phyloP scores from a whole-genome alignment of 2,888 invertebrate species.

The Mythimna impura region DNA sequence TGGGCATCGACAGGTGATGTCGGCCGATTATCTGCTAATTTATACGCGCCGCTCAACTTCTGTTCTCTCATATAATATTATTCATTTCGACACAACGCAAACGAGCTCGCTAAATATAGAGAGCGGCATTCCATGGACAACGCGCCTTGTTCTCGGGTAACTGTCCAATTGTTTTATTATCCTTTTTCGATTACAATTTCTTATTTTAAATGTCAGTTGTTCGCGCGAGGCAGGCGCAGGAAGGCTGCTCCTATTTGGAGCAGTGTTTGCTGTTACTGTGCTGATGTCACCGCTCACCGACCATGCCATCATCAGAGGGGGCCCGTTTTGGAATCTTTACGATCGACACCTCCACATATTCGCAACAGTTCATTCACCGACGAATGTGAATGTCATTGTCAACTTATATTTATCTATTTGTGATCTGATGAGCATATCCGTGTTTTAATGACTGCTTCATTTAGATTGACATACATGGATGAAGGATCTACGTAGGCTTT shows the following conservation, averaged over 20 bases:
- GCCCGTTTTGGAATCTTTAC: conserved; percentile 87
- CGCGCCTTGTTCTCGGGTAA: conserved; percentile 79
- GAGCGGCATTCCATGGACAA: conserved; percentile 82
- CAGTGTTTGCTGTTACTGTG: conserved; percentile 74
- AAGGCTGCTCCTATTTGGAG: conserved; percentile 77
- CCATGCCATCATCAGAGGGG: conserved; percentile 80
- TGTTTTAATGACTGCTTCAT: conserved; percentile 64
- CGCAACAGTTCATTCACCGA: conserved; percentile 87
- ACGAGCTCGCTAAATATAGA: conserved; percentile 87
- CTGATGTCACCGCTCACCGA: conserved; percentile 88
- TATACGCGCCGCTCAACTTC: conserved; percentile 85
- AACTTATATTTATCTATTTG: conserved; percentile 78
- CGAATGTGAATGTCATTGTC: conserved; percentile 81
- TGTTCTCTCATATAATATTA: conserved; percentile 86
- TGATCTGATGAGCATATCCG: conserved; percentile 67
- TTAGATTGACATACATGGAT: conserved; percentile 36
- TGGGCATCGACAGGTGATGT: conserved; percentile 84
- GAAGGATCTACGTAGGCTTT: conserved; percentile 33
- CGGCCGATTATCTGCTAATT: conserved; percentile 87
- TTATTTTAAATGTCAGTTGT: conserved; percentile 81
- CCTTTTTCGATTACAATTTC: conserved; percentile 80
- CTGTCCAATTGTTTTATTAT: conserved; percentile 83
- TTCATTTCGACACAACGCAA: conserved; percentile 84
- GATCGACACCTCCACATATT: conserved; percentile 88
- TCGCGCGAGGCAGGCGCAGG: conserved; percentile 62